Conservation (phyloP, 2,888 invertebrate genomes). For the Lasioglossum marginatum region DNA sequence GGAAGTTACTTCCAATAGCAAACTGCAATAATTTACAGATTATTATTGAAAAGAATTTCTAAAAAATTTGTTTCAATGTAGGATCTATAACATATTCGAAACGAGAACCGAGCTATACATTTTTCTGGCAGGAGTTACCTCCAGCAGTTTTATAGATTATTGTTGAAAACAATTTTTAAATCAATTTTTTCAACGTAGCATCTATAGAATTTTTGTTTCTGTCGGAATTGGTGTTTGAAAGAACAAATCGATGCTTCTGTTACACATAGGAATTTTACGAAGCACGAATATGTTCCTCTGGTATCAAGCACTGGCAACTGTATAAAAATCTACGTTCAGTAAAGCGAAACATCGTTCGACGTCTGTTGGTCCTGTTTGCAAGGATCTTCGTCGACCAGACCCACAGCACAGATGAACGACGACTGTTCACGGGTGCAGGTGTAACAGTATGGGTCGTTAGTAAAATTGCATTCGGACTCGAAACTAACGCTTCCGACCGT, state of each 20-base stretch:
- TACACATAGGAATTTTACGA: background rate
- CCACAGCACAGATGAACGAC: constrained; percentile 22
- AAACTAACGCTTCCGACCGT: constrained; percentile 42
- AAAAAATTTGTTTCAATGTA: background rate
- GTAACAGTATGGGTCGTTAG: constrained; percentile 52
- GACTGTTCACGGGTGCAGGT: constrained; percentile 30
- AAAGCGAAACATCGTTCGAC: background rate
- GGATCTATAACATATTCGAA: background rate
- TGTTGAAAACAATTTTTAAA: background rate
- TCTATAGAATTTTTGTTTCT: no score
- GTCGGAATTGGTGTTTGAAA: no score
- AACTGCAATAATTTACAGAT: background rate
- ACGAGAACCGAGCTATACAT: background rate
- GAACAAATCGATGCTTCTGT: no score
- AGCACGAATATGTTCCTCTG: background rate
- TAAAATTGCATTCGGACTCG: constrained; percentile 60
- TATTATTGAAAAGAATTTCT: background rate
- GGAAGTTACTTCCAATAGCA: background rate
- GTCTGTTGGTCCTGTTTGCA: background rate
- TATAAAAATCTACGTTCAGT: background rate
- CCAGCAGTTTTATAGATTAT: background rate
- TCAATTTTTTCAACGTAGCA: background rate
- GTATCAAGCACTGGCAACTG: background rate
- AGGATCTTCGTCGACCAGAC: background rate
- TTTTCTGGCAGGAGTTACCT: background rate